A percentile compares a stretch with the other conserved stretches of the same genome.
Conservation (phyloP, 2,888 invertebrate species). For the Melipona bicolor region DNA sequence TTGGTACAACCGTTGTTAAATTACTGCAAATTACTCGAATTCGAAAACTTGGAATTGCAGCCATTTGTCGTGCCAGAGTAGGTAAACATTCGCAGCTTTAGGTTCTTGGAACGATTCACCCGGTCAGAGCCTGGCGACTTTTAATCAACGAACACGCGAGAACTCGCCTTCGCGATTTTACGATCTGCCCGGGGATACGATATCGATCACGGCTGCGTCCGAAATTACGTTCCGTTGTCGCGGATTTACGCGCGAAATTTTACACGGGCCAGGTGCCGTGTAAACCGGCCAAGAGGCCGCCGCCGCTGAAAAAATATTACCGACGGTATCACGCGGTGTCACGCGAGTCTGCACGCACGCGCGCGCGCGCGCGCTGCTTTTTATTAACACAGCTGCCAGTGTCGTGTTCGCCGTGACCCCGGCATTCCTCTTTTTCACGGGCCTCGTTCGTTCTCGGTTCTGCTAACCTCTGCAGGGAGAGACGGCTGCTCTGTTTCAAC, state of each 20-base stretch:
- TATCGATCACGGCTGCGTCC: constrained; percentile 20
- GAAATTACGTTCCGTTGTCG: constrained; percentile 40
- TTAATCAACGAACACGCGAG: constrained; percentile 2
- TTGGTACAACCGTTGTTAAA: background rate
- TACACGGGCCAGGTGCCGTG: constrained; percentile 35
- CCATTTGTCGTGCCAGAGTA: background rate
- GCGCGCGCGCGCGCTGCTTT: constrained; percentile 50
- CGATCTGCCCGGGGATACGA: constrained; percentile 10
- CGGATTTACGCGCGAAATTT: constrained; percentile 51
- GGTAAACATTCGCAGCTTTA: background rate
- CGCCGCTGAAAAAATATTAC: constrained; percentile 60
- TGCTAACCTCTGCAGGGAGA: background rate
- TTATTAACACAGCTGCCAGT: constrained; percentile 61
- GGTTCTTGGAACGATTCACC: background rate
- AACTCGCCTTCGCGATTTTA: constrained; percentile 10
- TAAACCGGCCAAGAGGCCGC: constrained; percentile 46
- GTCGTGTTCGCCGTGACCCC: constrained; percentile 28
- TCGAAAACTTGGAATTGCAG: too few species aligned
- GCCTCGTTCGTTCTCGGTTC: constrained; percentile 54
- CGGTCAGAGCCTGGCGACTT: background rate
- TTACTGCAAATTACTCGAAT: background rate
- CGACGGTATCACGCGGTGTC: constrained; percentile 65
- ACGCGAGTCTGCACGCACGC: constrained; percentile 51
- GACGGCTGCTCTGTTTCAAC: background rate
- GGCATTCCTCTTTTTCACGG: constrained; percentile 33